Conservation (phyloP, 2,888 invertebrate genomes). For the Adelognathus sp. region DNA sequence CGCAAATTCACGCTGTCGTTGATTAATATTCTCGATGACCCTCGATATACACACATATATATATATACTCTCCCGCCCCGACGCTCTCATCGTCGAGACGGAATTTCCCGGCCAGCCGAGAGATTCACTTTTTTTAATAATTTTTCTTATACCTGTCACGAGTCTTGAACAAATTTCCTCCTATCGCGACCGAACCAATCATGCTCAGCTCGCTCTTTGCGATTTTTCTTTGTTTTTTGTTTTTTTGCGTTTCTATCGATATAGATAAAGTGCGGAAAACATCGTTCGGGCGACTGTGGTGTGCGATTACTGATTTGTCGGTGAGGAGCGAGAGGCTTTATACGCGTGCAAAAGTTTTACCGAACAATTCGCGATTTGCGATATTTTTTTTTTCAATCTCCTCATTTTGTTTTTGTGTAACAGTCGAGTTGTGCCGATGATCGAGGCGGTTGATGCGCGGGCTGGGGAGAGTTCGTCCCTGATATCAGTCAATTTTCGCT, state of each 20-base stretch:
- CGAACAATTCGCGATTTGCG: slow-evolving; percentile 8
- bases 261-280: not conserved
- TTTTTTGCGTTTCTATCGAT: not conserved
- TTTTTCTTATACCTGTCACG: slow-evolving; percentile 20
- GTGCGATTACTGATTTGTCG: not conserved
- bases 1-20: not conserved
- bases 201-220: not conserved
- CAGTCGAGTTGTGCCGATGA: slow-evolving; percentile 20
- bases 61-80: not conserved
- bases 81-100: slow-evolving; percentile 12
- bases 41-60: not conserved
- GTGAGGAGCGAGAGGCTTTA: slow-evolving; percentile 14
- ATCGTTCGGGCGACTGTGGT: slow-evolving; percentile 1
- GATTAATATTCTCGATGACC: slow-evolving; percentile 5
- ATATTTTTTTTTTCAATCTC: not conserved
- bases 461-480: slow-evolving; percentile 22
- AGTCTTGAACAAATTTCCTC: not conserved
- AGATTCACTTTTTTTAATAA: slow-evolving; percentile 18
- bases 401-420: not conserved
- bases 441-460: slow-evolving; percentile 27
- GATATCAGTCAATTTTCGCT: slow-evolving; percentile 24
- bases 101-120: slow-evolving; percentile 54
- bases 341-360: slow-evolving; percentile 14
- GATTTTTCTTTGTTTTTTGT: not conserved
- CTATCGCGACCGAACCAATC: not conserved